Evolutionary conservation across 2,797 vertebrate species (phyloP), one percentile per base, ranked within the genome.

Genomic region (Odontamblyopus lacepedii): DNA sequence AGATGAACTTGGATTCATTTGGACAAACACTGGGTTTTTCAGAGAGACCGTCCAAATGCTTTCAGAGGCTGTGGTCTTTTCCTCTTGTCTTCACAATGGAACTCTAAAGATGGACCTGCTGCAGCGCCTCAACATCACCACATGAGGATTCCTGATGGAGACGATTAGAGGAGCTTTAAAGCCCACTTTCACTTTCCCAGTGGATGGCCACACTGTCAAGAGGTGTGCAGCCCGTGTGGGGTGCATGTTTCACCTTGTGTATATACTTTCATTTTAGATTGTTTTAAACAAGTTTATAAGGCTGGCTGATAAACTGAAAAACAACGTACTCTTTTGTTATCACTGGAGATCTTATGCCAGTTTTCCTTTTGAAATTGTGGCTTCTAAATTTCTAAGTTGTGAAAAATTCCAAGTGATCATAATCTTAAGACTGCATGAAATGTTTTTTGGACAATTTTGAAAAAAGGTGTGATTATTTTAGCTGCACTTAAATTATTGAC

Each of bases 261-360:
- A 94, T 82, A 95, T 94, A 94, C 89, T 87, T 93, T 93, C 69
- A 87, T 93, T 94, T 94, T 94, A 94, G 88, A 91, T 94, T 90
- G 89, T 95, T 95, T 95, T 94, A 94, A 92, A 92, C 87, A 81
- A 95, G 93, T 94, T 94, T 82, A 90, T 95, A 94, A 94, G 95
- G 95, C 95, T 96, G 96, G 89, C 93, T 94, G 94, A 94, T 95
- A 92, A 92, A 95, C 74, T 78, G 69, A 78, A 86, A 87, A 82
- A 79, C 35, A 16, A 38, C 63, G 67, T 61, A 72, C 64, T 30
- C 74, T 86, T 81, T 86, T 63, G 84, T 90, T 88, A 79, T 81
- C 89, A 91, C 91, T 91, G 91, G 89, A 89, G 78, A 82, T 66
- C 1, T 26, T 80, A 75, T 79, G 80, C 78, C 83, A 77, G 80